phyloP scores from a whole-genome alignment of 2,113 vertebrate species.

The Nothobranchius furzeri region DNA sequence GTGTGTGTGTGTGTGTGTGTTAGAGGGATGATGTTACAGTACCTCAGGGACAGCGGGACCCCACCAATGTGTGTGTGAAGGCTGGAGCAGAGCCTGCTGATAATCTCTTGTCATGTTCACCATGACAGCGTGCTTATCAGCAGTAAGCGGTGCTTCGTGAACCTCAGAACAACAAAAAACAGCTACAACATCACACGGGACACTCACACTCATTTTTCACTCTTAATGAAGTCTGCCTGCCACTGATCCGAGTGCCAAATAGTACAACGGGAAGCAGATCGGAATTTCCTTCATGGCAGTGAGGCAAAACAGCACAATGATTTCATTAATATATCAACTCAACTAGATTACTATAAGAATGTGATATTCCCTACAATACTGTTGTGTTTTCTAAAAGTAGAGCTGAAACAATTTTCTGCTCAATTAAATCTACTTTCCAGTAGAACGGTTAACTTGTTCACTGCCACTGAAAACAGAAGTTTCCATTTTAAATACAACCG shows the following conservation, averaged over 20 bases:
- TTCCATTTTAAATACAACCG: too few relatives aligned
- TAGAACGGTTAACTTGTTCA: too few relatives aligned
- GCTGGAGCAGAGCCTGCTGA: slow-evolving; percentile 39
- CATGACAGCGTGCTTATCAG: slow-evolving; percentile 65
- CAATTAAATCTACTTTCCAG: too few relatives aligned
- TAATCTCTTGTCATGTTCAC: slow-evolving; percentile 61
- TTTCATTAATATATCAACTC: background rate
- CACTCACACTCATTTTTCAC: slow-evolving; percentile 33
- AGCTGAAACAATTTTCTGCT: too few relatives aligned
- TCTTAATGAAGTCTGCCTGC: slow-evolving; percentile 23
- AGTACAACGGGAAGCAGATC: slow-evolving; percentile 19
- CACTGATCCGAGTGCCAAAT: slow-evolving; percentile 13
- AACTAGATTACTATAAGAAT: background rate
- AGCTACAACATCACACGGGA: slow-evolving; percentile 19
- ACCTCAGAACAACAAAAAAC: slow-evolving; percentile 18
- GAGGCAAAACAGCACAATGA: background rate
- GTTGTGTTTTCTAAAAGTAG: too few relatives aligned
- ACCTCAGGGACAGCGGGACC: slow-evolving; percentile 64
- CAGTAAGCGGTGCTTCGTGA: background rate
- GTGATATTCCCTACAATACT: too few relatives aligned
- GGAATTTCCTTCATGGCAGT: slow-evolving; percentile 1
- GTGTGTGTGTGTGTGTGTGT: too few relatives aligned
- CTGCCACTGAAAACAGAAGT: too few relatives aligned
- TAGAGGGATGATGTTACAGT: slow-evolving; percentile 24
- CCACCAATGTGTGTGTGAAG: slow-evolving; percentile 20